Evolutionary conservation across 2,113 vertebrate species (phyloP).

Genomic region (Bufo gargarizans): DNA sequence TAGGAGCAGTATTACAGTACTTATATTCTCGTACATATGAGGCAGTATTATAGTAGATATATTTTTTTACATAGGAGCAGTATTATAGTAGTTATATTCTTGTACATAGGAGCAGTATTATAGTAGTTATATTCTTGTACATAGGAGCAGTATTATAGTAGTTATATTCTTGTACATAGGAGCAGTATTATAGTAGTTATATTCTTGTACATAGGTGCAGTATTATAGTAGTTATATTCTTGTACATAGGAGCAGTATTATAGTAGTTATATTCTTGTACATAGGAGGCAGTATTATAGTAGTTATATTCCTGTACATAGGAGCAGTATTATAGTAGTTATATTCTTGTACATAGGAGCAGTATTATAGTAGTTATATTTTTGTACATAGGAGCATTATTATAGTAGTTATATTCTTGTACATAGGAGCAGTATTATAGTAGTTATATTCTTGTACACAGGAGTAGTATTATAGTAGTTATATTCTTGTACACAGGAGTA

Average conservation of each 20-base stretch:
- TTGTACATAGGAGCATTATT: background rate
- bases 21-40: background rate
- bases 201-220: background rate
- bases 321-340: background rate
- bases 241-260: conserved; percentile 3
- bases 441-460: background rate
- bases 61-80: conserved; percentile 2
- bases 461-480: background rate
- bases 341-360: background rate
- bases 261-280: conserved; percentile 6
- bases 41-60: conserved; percentile 8
- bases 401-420: conserved; percentile 14
- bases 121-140: conserved; percentile 11
- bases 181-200: conserved; percentile 5
- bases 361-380: background rate
- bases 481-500: background rate
- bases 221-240: conserved; percentile 12
- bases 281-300: conserved; percentile 6
- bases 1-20: conserved; percentile 3
- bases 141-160: conserved; percentile 4
- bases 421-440: background rate
- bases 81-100: conserved; percentile 13
- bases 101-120: conserved; percentile 2
- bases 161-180: conserved; percentile 7
- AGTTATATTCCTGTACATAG: background rate